Base-by-base conservation (phyloP, 1,140 invertebrate genomes). In the Calosoma granatense region DNA sequence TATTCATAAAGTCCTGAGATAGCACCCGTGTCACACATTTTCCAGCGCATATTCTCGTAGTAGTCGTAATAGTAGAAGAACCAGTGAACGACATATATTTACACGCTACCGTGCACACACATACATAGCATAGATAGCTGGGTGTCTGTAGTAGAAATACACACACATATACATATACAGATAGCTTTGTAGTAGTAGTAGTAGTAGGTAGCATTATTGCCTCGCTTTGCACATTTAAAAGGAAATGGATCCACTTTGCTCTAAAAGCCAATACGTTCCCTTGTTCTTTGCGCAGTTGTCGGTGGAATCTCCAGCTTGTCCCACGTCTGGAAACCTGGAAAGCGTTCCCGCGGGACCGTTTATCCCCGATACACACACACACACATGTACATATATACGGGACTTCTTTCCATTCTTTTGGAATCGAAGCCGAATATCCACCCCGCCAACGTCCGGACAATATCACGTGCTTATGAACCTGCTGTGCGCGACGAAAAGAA, bases 381-480 rank as follows among this genome's bases (percentile, higher is more conserved):
- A n/a, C n/a, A n/a, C 26, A 36, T 36, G 26, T 36, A n/a, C n/a
- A n/a, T 36, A n/a, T 36, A 36, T 36, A 17, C 9, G 41, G 6
- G 17, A 30, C 26, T 30, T 6, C 14, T 30, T 14, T 6, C 26
- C 26, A n/a, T n/a, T n/a, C n/a, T n/a, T n/a, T 30, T 30, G 41
- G 41, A 47, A 47, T 47, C 6, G 41, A 17, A 17, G 9, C 15
- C n/a, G n/a, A n/a, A n/a, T n/a, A n/a, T n/a, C n/a, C n/a, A n/a
- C n/a, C n/a, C n/a, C n/a, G n/a, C n/a, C 6, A 17, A 11, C 9
- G 17, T 17, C 6, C 6, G 3, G 41, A 17, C 41, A 47, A 47
- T 47, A 47, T 47, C 41, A 6, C 41, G 41, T 47, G 41, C 41
- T 47, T 47, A 47, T 47, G 41, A 47, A 17, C 6, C 26, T 36